Conservation (phyloP, 2,797 vertebrate genomes). For the Sarcophilus harrisii region DNA sequence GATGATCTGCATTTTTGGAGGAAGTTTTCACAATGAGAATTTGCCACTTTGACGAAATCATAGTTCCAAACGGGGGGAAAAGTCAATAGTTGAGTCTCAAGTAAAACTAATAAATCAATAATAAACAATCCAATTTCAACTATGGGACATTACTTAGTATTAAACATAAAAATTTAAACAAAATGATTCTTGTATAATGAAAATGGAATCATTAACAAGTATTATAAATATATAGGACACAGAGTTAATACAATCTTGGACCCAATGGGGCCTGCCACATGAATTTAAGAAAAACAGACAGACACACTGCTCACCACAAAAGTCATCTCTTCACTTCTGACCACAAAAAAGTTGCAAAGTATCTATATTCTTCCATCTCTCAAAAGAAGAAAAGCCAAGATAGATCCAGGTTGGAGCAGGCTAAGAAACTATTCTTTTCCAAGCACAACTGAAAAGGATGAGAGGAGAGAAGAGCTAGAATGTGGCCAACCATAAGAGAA, state of each 20-base stretch:
- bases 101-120: neutral
- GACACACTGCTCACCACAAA: neutral
- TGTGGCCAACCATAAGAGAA: neutral
- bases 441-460: neutral
- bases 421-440: neutral
- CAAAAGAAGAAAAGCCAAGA: neutral
- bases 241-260: neutral
- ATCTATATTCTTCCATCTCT: neutral
- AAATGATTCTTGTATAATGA: neutral
- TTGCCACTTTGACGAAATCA: neutral
- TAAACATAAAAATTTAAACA: neutral
- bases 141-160: neutral
- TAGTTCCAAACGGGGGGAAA: neutral
- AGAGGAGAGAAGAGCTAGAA: neutral
- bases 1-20: neutral
- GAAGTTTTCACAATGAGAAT: neutral
- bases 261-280: neutral
- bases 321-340: neutral
- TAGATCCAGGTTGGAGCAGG: neutral
- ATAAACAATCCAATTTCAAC: neutral
- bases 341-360: neutral
- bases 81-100: neutral
- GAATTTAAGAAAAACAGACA: neutral
- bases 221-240: neutral
- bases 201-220: neutral